These are phyloP conservation scores for Zaprionus lachaisei DNA, from an alignment of 1,140 invertebrate species.

Conservation along the genomic window DNA sequence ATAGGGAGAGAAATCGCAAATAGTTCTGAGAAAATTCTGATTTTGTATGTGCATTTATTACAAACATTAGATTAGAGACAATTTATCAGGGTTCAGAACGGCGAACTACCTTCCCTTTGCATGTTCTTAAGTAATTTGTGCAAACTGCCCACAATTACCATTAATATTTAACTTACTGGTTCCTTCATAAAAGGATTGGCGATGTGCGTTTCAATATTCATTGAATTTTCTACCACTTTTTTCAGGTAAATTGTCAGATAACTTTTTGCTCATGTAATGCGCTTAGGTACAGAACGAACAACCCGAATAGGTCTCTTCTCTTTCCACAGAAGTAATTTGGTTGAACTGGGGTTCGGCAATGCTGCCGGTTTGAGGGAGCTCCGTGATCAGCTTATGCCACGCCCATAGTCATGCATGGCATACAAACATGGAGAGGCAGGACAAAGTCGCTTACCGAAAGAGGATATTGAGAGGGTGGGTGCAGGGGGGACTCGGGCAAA, in stretches of 20 bases:
- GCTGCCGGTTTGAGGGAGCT: slow-evolving; percentile 41
- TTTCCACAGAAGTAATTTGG: slow-evolving; percentile 17
- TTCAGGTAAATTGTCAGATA: not conserved
- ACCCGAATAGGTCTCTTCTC: not conserved
- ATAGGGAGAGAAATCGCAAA: not conserved
- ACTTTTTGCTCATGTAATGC: slow-evolving; percentile 51
- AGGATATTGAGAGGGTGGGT: not conserved
- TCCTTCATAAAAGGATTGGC: not conserved
- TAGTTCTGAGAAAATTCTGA: too few species aligned
- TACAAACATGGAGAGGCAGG: slow-evolving; percentile 12
- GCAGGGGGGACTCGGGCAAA: slow-evolving; percentile 34
- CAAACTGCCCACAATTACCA: not conserved
- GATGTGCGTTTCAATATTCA: slow-evolving; percentile 6
- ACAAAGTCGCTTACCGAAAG: slow-evolving; percentile 2
- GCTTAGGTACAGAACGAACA: slow-evolving; percentile 59
- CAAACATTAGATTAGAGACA: too few species aligned
- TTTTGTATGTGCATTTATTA: too few species aligned
- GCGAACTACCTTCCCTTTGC: not conserved
- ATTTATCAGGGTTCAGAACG: too few species aligned
- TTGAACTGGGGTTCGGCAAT: not conserved
- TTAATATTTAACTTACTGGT: not conserved
- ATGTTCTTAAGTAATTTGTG: not conserved
- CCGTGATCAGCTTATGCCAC: slow-evolving; percentile 45
- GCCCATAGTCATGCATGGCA: slow-evolving; percentile 33
- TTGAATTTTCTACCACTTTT: slow-evolving; percentile 20